Evolutionary conservation across 2,797 vertebrate species (phyloP).

Genomic region (Molossus molossus): DNA sequence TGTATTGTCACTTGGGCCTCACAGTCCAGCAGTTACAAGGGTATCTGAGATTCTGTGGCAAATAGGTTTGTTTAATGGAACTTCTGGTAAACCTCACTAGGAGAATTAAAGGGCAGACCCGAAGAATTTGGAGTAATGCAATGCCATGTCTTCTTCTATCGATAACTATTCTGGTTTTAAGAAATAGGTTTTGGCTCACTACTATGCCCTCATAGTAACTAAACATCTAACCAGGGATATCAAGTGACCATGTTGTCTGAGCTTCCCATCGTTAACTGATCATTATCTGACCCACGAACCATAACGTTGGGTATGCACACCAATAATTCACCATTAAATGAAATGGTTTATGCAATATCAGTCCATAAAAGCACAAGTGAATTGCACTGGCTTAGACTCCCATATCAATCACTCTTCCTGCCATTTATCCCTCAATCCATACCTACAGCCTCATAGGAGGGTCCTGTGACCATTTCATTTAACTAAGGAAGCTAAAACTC

Average conservation of each 20-base stretch:
- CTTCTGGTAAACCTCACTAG: not conserved
- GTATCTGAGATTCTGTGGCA: not conserved
- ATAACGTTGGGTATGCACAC: not conserved
- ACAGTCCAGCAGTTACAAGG: not conserved
- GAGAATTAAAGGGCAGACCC: not conserved
- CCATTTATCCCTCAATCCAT: not conserved
- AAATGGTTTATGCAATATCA: not conserved
- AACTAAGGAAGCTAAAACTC: constrained; percentile 31
- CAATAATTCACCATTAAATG: not conserved
- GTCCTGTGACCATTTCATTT: not conserved
- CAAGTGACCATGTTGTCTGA: not conserved
- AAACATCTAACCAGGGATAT: not conserved
- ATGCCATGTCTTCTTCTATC: not conserved
- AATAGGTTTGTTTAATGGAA: not conserved
- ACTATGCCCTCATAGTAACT: not conserved
- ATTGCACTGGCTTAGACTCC: not conserved
- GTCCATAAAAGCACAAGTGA: not conserved
- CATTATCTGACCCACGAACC: not conserved
- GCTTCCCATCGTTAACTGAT: not conserved
- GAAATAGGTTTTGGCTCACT: not conserved
- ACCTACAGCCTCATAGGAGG: not conserved
- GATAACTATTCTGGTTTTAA: constrained; percentile 19
- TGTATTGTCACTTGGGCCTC: not conserved
- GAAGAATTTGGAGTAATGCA: not conserved
- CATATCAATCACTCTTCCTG: not conserved